Evolutionary conservation across 2,888 invertebrate genomes (phyloP), one percentile per base, ranked within the genome.

Genomic region (Drosophila nr. medialis): DNA sequence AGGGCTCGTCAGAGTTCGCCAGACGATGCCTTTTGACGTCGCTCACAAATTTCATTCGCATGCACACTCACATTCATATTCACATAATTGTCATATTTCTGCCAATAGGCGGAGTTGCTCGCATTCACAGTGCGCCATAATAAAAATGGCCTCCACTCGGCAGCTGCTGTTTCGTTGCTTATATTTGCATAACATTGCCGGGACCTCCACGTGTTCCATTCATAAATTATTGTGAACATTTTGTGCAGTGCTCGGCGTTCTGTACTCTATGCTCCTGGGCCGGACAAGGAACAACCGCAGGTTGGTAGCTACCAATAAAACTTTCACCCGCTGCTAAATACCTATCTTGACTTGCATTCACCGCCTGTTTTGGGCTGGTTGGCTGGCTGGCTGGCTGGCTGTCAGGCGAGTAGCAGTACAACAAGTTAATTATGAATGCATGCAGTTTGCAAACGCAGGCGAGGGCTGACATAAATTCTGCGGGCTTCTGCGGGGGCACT

Each of bases 391-490:
- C 21, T 21, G 18, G 40, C 4, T 40, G 8, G 38, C 24, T 45
- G 45, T 15, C 27, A 74, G 66, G 66, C 61, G 45, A 65, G 55
- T 51, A 70, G 30, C 42, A 56, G 82, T 64, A 86, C 88, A 89
- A 89, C 86, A 88, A 86, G 85, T 90, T 89, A 90, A 86, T 88
- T 90, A 89, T 75, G 81, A 71, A 81, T 80, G 88, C 83, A 73
- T 81, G 88, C 85, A 83, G 67, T 42, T 75, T 68, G 77, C 72
- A 74, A 64, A 67, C 36, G 61, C 51, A 42, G 42, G 34, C 27
- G 55, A 54, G 74, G 60, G 21, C 38, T 65, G 61, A 61, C 67
- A 77, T 85, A 80, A 85, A 85, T 89, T 85, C 61, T 65, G 87
- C 73, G 71, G 80, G 82, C 64, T 72, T 71, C 54, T 60, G 64